Evolutionary conservation across 2,888 invertebrate species (phyloP).

Genomic region (Calliopum simillimum): DNA sequence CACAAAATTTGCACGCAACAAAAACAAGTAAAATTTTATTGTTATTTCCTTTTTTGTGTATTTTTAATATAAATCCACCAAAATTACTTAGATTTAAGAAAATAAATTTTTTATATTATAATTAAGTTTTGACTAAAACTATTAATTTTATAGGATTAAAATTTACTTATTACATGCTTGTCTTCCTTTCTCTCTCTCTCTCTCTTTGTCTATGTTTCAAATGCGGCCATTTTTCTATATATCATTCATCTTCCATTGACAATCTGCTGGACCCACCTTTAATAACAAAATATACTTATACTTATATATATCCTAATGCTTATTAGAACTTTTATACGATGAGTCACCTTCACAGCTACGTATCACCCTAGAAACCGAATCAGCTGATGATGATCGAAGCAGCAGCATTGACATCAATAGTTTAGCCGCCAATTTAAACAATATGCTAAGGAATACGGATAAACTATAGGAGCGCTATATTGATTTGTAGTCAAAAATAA

Average conservation of each 20-base stretch:
- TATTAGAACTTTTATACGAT: conserved; percentile 57
- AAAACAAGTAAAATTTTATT: background rate
- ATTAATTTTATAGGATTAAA: background rate
- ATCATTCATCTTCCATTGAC: background rate
- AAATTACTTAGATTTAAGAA: background rate
- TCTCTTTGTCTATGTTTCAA: background rate
- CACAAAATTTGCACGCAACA: conserved; percentile 38
- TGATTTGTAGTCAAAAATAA: background rate
- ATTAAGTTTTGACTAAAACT: background rate
- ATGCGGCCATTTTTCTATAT: background rate
- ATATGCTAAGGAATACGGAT: conserved; percentile 34
- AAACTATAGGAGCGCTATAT: background rate
- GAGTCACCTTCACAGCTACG: conserved; percentile 56
- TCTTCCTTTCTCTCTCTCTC: conserved; percentile 35
- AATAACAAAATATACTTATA: no score
- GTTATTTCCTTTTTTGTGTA: conserved; percentile 4
- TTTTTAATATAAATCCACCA: background rate
- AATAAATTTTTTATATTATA: background rate
- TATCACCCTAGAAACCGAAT: conserved; percentile 48
- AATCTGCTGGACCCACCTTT: no score
- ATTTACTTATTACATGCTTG: conserved; percentile 11
- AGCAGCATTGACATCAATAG: conserved; percentile 10
- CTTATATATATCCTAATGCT: no score
- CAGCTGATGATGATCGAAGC: conserved; percentile 5
- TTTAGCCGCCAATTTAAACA: conserved; percentile 41